Evolutionary conservation across 2,113 vertebrate genomes (phyloP).

Genomic region (Vimba vimba): DNA sequence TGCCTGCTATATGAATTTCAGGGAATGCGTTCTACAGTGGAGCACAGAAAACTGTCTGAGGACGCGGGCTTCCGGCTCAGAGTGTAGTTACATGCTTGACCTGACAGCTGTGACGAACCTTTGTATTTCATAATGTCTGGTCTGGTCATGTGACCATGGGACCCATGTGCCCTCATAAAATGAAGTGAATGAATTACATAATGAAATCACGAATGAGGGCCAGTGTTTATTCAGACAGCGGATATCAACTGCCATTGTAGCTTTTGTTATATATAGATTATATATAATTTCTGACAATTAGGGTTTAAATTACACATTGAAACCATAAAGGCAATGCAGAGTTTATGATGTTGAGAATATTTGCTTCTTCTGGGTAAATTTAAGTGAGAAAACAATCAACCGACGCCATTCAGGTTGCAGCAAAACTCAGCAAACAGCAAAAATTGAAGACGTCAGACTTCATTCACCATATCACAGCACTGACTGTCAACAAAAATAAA

Average conservation of each 20-base stretch:
- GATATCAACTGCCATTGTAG: not conserved
- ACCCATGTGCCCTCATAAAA: slow-evolving; percentile 48
- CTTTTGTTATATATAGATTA: not conserved
- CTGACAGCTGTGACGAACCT: slow-evolving; percentile 67
- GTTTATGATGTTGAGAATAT: not conserved
- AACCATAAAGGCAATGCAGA: not conserved
- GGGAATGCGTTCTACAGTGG: slow-evolving; percentile 49
- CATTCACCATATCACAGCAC: slow-evolving; percentile 41
- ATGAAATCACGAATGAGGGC: slow-evolving; percentile 17
- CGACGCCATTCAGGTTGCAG: slow-evolving; percentile 24
- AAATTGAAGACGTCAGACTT: slow-evolving; percentile 39
- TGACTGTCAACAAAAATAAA: slow-evolving; percentile 20
- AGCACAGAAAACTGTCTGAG: slow-evolving; percentile 49
- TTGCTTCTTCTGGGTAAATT: slow-evolving; percentile 11
- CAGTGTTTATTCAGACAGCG: slow-evolving; percentile 2
- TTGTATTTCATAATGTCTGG: slow-evolving; percentile 60
- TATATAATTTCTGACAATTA: not conserved
- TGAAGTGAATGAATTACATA: slow-evolving; percentile 46
- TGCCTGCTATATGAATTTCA: slow-evolving; percentile 62
- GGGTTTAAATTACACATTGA: not conserved
- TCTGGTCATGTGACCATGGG: slow-evolving; percentile 61
- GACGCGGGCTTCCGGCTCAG: slow-evolving; percentile 58
- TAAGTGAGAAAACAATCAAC: slow-evolving; percentile 30
- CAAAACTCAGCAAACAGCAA: slow-evolving; percentile 44
- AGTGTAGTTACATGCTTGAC: slow-evolving; percentile 56